A percentile compares a stretch with the other conserved stretches of the same genome.
Evolutionary conservation across 2,797 vertebrate genomes (phyloP).

Genomic region (Pangasius macronema): DNA sequence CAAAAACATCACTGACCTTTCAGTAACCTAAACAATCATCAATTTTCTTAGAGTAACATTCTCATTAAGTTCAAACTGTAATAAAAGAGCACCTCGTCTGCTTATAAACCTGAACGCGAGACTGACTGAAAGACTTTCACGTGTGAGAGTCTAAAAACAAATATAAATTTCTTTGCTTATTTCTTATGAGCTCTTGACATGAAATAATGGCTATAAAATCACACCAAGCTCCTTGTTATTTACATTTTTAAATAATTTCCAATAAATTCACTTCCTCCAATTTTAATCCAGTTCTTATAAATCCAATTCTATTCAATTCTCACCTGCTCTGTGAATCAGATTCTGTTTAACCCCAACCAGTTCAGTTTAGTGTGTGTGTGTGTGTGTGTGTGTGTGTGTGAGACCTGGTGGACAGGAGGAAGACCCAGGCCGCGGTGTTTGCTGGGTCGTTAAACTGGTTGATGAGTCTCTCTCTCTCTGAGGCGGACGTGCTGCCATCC

Average conservation of each 20-base stretch:
- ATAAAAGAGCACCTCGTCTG: neutral
- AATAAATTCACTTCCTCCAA: neutral
- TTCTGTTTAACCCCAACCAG: too few relatives aligned
- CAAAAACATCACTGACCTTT: too few relatives aligned
- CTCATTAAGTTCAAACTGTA: neutral
- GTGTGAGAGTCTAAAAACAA: neutral
- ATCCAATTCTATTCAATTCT: too few relatives aligned
- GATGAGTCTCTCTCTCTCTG: slow-evolving; percentile 94
- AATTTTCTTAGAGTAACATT: too few relatives aligned
- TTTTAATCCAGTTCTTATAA: too few relatives aligned
- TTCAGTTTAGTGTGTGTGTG: neutral
- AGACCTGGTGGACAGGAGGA: slow-evolving; percentile 94
- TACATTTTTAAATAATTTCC: too few relatives aligned
- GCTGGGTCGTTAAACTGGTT: slow-evolving; percentile 97
- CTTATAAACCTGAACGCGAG: too few relatives aligned
- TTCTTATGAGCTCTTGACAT: neutral
- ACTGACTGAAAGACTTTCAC: neutral
- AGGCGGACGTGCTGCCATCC: slow-evolving; percentile 95
- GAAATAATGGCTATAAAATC: neutral
- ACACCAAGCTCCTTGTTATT: neutral
- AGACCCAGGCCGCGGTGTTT: slow-evolving; percentile 86
- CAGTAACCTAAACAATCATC: neutral
- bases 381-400: neutral
- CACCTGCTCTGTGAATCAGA: too few relatives aligned
- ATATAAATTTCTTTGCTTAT: neutral